Base-by-base conservation (phyloP, 2,797 vertebrate genomes). In the Tympanoctomys barrerae region DNA sequence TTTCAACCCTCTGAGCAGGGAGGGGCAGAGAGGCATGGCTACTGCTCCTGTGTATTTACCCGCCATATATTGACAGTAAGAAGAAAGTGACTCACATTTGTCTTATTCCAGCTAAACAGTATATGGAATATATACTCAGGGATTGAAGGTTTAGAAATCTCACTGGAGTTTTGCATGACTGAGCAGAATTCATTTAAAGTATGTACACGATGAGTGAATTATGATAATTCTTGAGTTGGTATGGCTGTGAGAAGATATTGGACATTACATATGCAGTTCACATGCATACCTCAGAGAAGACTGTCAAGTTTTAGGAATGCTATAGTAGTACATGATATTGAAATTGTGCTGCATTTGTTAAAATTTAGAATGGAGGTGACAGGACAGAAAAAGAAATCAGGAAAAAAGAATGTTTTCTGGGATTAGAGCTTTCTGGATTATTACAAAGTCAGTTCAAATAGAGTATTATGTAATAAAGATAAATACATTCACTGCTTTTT, bases 11-110 rank as follows among this genome's bases (percentile, higher is more conserved):
- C 24, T 71, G 78, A 95, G 81, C 77, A 96, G 97, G 97, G 98
- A 98, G 97, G 96, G 93, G 89, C 95, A 90, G 92, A 42, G 80
- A 87, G 96, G 89, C 90, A 81, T 98, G 97, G 97, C 90, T 96
- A 97, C 78, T 94, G 94, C 89, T 39, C 93, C 64, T 96, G 66
- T 89, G 77, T 94, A 87, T 95, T 97, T 97, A 97, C 86, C 75
- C 94, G 80, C 89, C 97, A 91, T 94, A 97, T 97, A 97, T 46
- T 97, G 97, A 98, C 97, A 98, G 97, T 98, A 98, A 97, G 85
- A 73, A 95, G 85, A 97, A 96, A 98, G 91, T 71, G 91, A 97
- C 96, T 98, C 96, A 96, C 86, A 79, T 97, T 97, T 97, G 89
- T 97, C 91, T 83, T 66, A 85, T 85, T 39, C 88, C 93, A 0